Evolutionary conservation across 2,113 vertebrate genomes (phyloP).

Genomic region (Raja brachyura): DNA sequence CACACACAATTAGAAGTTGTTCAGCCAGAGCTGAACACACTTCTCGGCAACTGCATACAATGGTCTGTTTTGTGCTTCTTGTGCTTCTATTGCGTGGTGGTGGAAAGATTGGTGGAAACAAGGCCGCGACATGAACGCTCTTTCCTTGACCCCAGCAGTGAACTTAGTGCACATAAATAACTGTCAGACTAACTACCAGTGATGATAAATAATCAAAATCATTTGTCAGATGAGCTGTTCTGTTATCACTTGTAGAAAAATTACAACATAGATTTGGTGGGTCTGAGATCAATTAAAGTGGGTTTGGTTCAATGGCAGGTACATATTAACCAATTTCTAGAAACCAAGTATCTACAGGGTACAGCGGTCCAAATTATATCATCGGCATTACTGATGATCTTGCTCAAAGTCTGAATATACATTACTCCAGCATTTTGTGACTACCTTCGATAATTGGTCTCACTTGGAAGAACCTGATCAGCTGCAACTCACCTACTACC

Average conservation of each 20-base stretch:
- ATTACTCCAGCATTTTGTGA: too few species aligned
- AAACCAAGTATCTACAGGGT: background rate
- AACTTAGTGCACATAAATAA: background rate
- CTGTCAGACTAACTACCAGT: background rate
- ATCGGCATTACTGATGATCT: background rate
- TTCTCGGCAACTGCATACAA: too few species aligned
- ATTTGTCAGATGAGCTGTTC: background rate
- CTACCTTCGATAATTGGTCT: too few species aligned
- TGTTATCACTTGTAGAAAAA: background rate
- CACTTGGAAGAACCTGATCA: too few species aligned
- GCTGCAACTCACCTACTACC: too few species aligned
- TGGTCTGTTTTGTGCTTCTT: too few species aligned
- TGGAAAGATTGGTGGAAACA: too few species aligned
- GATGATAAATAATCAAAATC: background rate
- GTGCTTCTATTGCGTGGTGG: too few species aligned
- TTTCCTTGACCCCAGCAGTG: too few species aligned
- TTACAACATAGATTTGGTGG: conserved; percentile 2
- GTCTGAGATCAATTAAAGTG: conserved; percentile 9
- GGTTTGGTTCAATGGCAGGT: conserved; percentile 11
- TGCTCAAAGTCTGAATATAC: conserved; percentile 10
- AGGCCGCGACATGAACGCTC: too few species aligned
- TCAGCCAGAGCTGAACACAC: too few species aligned
- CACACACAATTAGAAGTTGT: too few species aligned
- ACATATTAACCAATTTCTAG: conserved; percentile 29
- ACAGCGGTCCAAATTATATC: conserved; percentile 5